A percentile compares a stretch with the other conserved stretches of the same genome.
Evolutionary conservation across 2,797 vertebrate species (phyloP).

Genomic region (Oreonectes daqikongensis): DNA sequence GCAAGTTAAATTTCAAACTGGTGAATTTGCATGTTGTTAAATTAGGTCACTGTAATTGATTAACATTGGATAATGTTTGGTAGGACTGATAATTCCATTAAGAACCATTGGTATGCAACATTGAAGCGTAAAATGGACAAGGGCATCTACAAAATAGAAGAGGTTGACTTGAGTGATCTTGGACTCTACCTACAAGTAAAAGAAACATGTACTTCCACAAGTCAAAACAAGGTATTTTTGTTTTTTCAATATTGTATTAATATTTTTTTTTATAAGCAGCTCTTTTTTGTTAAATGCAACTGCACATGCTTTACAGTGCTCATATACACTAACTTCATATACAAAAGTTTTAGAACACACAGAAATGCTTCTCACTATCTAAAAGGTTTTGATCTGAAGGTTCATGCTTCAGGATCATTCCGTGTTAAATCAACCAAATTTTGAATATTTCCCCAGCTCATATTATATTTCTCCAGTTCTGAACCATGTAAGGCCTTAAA

Average conservation of each 20-base stretch:
- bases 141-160: slow-evolving; percentile 68
- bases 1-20: neutral
- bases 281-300: too few species aligned
- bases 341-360: too few species aligned
- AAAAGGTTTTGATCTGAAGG: too few species aligned
- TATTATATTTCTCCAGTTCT: too few species aligned
- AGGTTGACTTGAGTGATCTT: neutral
- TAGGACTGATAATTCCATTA: slow-evolving; percentile 92
- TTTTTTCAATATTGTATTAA: neutral
- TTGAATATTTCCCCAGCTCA: too few species aligned
- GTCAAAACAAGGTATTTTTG: slow-evolving; percentile 25
- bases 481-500: too few species aligned
- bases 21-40: neutral
- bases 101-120: slow-evolving; percentile 92
- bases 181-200: neutral
- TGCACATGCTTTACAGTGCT: too few species aligned
- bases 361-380: too few species aligned
- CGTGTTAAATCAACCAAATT: too few species aligned
- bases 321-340: too few species aligned
- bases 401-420: too few species aligned
- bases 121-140: slow-evolving; percentile 85
- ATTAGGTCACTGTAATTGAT: neutral
- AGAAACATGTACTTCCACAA: neutral
- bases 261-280: too few species aligned
- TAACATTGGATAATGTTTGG: neutral